These are phyloP conservation scores for Acleris laterana DNA, from an alignment of 2,888 invertebrate species.

Conservation along the genomic window DNA sequence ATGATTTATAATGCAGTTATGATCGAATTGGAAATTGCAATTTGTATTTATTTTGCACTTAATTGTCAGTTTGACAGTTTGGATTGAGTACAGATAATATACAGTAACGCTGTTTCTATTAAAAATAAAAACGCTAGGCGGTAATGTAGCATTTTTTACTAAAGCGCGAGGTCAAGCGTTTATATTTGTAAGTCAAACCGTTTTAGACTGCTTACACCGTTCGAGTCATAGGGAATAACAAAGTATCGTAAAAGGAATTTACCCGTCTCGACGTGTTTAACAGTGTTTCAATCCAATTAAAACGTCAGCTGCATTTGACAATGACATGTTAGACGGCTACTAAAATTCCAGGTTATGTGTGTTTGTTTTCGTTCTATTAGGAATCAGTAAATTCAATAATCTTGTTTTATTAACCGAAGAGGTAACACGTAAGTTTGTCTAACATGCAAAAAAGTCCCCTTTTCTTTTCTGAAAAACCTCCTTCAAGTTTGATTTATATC, in stretches of 20 bases:
- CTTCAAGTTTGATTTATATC: not conserved
- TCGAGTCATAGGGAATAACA: slow-evolving; percentile 3
- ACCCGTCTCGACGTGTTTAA: not conserved
- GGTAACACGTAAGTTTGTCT: not conserved
- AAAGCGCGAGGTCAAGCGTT: not conserved
- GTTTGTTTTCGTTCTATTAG: slow-evolving; percentile 6
- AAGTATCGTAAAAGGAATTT: not conserved
- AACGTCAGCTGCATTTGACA: slow-evolving; percentile 27
- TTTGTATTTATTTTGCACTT: slow-evolving; percentile 18
- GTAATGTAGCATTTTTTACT: no score
- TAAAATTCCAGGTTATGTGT: slow-evolving; percentile 21
- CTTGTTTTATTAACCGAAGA: no score
- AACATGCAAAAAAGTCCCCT: no score
- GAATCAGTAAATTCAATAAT: no score
- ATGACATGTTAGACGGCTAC: not conserved
- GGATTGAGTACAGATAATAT: not conserved
- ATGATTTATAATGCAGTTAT: slow-evolving; percentile 59
- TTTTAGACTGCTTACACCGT: not conserved
- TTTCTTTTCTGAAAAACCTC: no score
- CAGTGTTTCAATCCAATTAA: not conserved
- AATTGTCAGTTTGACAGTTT: slow-evolving; percentile 5
- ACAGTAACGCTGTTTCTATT: not conserved
- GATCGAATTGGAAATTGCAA: not conserved
- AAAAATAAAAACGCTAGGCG: slow-evolving; percentile 2
- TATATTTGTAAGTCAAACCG: slow-evolving; percentile 3